Evolutionary conservation across 2,888 invertebrate genomes (phyloP), one percentile per base, ranked within the genome.

Genomic region (Nematopogon swammerdamellus): DNA sequence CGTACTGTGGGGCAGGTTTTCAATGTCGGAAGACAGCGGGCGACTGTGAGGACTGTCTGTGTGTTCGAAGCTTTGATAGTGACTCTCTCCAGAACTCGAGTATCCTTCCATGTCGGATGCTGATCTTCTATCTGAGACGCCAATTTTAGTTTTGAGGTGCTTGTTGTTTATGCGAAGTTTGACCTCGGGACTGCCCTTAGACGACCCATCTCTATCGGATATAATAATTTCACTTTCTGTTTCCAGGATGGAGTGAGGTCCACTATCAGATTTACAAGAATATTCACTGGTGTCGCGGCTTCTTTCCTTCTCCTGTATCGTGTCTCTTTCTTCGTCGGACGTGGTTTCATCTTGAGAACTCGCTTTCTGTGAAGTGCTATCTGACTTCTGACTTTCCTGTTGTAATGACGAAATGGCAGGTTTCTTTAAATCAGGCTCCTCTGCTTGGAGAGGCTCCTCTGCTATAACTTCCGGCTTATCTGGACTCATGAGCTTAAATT

Each of bases 1-100:
- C 3, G 88, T 88, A 46, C 89, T 89, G 52, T 82, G 83, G 14
- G 88, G 69, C 59, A 92, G 70, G n/a, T 88, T 88, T 60, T 95
- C 95, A 2, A 93, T 76, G 67, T 95, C 95, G 0, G 94, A 93
- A 2, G 94, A 95, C 52, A 90, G 82, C 0, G 94, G 95, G 58
- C 94, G 82, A 60, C 91, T 89, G 50, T 79, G 81, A 6, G 75
- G 79, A 56, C 86, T 85, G 52, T 88, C 87, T 17, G 86, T 86
- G 60, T 89, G 87, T 63, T 92, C 93, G 63, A 92, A 92, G 54
- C 94, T 94, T 54, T 92, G 92, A 63, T 93, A 93, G 58, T 91
- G 90, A 63, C 93, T 93, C 60, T 92, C 92, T 16, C 93, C 92
- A 14, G 92, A 93, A 70, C 93, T 93, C 0, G 92, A 92, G 70